These are phyloP conservation scores for Tetragnatha montana DNA, from an alignment of 2,888 invertebrate genomes.

Conservation along the genomic window DNA sequence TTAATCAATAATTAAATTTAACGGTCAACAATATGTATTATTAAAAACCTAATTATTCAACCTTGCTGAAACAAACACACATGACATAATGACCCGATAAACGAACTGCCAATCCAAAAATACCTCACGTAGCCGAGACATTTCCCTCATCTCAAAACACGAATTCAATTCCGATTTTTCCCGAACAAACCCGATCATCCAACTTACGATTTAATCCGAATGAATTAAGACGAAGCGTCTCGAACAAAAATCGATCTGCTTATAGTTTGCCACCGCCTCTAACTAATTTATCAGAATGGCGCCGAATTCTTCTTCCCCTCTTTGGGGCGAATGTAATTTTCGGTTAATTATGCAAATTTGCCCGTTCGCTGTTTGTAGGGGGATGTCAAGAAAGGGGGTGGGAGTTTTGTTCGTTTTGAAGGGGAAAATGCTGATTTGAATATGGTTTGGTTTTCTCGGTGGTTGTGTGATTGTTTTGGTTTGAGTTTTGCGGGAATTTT, in stretches of 20 bases:
- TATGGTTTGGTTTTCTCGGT: not conserved
- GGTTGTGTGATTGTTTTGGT: not conserved
- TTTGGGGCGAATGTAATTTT: not conserved
- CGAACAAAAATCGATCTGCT: not conserved
- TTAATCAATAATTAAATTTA: too few relatives aligned
- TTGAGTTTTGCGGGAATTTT: not conserved
- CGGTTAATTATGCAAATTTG: slow-evolving; percentile 26
- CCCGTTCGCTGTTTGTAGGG: not conserved
- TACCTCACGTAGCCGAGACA: not conserved
- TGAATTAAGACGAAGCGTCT: not conserved
- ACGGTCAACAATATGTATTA: too few relatives aligned
- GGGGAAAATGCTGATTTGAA: not conserved
- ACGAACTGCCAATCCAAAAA: not conserved
- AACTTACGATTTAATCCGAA: not conserved
- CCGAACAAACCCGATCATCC: not conserved
- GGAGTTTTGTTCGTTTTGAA: not conserved
- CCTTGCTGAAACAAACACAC: too few relatives aligned
- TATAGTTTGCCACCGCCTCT: not conserved
- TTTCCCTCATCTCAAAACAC: not conserved
- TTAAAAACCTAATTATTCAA: too few relatives aligned
- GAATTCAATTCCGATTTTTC: not conserved
- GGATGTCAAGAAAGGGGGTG: not conserved
- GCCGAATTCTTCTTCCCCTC: not conserved
- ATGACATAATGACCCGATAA: not conserved
- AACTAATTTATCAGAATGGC: slow-evolving; percentile 3